Percentiles rank a stretch among this genome's conserved stretches.
These are phyloP conservation scores for Phengaris alcon DNA, from an alignment of 2,888 invertebrate genomes.

Conservation along the genomic window DNA sequence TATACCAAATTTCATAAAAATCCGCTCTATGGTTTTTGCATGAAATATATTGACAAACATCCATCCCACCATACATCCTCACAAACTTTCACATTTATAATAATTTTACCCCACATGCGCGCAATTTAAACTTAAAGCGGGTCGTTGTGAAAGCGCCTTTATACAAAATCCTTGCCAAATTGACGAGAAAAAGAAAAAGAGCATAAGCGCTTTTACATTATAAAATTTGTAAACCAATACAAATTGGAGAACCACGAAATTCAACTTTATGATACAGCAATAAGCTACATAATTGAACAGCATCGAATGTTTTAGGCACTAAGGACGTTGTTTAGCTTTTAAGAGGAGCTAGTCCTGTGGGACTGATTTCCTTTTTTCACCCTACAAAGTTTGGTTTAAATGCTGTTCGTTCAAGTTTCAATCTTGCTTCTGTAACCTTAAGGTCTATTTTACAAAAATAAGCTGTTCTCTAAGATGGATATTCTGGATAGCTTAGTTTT, in stretches of 20 bases:
- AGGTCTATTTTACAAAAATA: not conserved
- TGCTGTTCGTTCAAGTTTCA: not conserved
- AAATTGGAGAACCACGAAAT: not conserved
- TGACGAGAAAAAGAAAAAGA: not conserved
- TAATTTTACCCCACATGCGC: too few relatives aligned
- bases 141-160: not conserved
- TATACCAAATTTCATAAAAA: too few relatives aligned
- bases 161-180: slow-evolving; percentile 9
- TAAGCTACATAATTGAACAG: not conserved
- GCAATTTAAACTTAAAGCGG: not conserved
- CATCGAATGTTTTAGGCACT: not conserved
- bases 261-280: not conserved
- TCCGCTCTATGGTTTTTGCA: too few relatives aligned
- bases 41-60: too few relatives aligned
- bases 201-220: not conserved
- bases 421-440: not conserved
- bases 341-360: slow-evolving; percentile 21
- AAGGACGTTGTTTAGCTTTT: slow-evolving; percentile 4
- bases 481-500: slow-evolving; percentile 7
- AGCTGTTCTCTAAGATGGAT: not conserved
- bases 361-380: slow-evolving; percentile 14
- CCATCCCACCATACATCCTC: too few relatives aligned
- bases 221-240: not conserved
- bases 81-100: too few relatives aligned
- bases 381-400: not conserved